Evolutionary conservation across 2,888 invertebrate species (phyloP).

Genomic region (Macaria liturata): DNA sequence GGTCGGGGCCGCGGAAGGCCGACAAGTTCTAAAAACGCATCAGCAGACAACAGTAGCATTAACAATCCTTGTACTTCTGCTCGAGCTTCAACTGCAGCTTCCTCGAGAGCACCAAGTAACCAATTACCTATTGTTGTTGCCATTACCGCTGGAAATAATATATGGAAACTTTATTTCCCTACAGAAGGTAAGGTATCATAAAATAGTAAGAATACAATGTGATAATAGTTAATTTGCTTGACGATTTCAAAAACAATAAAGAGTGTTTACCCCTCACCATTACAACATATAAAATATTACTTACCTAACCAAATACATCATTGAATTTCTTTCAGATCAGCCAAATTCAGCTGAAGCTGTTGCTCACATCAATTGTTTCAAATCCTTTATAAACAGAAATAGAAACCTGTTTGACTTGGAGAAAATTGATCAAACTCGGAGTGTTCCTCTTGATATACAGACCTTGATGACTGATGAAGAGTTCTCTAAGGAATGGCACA

Average conservation of each 20-base stretch:
- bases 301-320: too few relatives aligned
- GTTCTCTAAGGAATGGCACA: slow-evolving; percentile 84
- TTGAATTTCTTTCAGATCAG: slow-evolving; percentile 48
- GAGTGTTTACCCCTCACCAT: too few relatives aligned
- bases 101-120: slow-evolving; percentile 68
- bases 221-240: too few relatives aligned
- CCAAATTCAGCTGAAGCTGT: slow-evolving; percentile 55
- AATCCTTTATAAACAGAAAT: slow-evolving; percentile 61
- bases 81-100: slow-evolving; percentile 49
- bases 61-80: slow-evolving; percentile 55
- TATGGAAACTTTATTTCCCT: slow-evolving; percentile 92
- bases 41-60: slow-evolving; percentile 37
- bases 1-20: slow-evolving; percentile 43
- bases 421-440: slow-evolving; percentile 83
- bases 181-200: slow-evolving; percentile 79
- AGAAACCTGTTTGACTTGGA: slow-evolving; percentile 75
- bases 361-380: slow-evolving; percentile 53
- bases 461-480: slow-evolving; percentile 79
- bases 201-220: too few relatives aligned
- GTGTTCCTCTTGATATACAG: slow-evolving; percentile 84
- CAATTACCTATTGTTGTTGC: slow-evolving; percentile 64
- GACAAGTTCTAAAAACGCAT: slow-evolving; percentile 26
- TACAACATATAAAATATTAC: too few relatives aligned
- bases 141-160: slow-evolving; percentile 75
- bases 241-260: too few relatives aligned